Percentiles rank a stretch among this genome's conserved stretches.
Evolutionary conservation across 1,140 invertebrate genomes (phyloP).

Genomic region (Bombus breviceps): DNA sequence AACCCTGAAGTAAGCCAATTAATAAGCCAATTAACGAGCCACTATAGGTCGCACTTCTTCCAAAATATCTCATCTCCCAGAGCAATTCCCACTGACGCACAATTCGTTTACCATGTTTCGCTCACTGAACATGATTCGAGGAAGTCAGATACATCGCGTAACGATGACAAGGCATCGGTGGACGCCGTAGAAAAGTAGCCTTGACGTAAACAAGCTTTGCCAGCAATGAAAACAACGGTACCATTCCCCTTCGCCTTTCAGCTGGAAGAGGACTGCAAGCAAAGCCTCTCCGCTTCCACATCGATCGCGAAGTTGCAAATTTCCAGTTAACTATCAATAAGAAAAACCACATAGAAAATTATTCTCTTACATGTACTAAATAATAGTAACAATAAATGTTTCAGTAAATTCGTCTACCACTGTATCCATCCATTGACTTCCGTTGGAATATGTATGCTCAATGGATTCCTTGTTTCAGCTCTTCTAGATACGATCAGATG

Average conservation of each 20-base stretch:
- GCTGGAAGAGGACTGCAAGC: constrained; percentile 30
- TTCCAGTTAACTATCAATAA: neutral
- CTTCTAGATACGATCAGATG: no score
- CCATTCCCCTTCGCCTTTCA: neutral
- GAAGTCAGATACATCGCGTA: neutral
- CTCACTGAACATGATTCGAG: neutral
- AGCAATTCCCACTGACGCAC: neutral
- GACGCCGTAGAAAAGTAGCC: constrained; percentile 58
- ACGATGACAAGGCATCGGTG: constrained; percentile 21
- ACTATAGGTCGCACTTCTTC: neutral
- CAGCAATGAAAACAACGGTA: constrained; percentile 66
- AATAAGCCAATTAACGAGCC: no score
- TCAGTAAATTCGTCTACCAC: neutral
- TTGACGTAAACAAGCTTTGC: constrained; percentile 63
- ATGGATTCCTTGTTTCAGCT: neutral
- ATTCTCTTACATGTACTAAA: no score
- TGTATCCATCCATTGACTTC: neutral
- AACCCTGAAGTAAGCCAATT: no score
- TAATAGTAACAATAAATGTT: neutral
- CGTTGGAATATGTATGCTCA: neutral
- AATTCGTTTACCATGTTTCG: neutral
- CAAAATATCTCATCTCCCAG: neutral
- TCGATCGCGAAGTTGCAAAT: neutral
- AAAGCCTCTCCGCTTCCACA: neutral
- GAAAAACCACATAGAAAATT: no score